Conservation (phyloP, 2,113 vertebrate genomes). For the Odocoileus virginianus region DNA sequence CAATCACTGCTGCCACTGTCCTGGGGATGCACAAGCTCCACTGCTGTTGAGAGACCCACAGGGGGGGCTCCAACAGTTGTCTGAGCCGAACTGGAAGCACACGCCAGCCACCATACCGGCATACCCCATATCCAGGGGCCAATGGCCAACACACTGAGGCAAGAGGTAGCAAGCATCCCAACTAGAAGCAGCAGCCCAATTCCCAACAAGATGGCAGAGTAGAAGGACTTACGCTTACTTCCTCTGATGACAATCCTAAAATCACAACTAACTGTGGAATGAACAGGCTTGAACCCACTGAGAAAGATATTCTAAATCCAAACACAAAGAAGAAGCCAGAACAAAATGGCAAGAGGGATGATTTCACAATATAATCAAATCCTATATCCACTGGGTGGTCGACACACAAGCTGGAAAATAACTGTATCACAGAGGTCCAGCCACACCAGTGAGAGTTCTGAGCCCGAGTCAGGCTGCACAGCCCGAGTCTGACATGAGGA, state of each 20-base stretch:
- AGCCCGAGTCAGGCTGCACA: not conserved
- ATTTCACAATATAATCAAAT: not conserved
- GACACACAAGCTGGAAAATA: not conserved
- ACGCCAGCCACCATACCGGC: not conserved
- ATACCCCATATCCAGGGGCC: not conserved
- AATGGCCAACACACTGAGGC: not conserved
- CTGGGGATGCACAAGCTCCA: not conserved
- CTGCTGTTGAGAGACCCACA: not conserved
- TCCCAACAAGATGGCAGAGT: not conserved
- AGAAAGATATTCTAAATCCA: not conserved
- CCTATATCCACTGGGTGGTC: not conserved
- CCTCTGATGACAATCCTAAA: not conserved
- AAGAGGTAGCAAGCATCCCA: not conserved
- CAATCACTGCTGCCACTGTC: not conserved
- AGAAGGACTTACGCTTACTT: not conserved
- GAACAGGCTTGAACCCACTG: not conserved
- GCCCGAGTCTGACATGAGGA: not conserved
- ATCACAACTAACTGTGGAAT: not conserved
- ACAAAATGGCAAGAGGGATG: not conserved
- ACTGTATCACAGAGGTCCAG: not conserved
- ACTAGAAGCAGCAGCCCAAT: not conserved
- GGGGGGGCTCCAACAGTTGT: rapidly evolving
- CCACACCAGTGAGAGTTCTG: not conserved
- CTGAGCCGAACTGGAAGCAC: rapidly evolving
- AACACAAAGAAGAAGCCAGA: not conserved